Conservation (phyloP, 2,888 invertebrate genomes). For the Orchesellides sinensis region DNA sequence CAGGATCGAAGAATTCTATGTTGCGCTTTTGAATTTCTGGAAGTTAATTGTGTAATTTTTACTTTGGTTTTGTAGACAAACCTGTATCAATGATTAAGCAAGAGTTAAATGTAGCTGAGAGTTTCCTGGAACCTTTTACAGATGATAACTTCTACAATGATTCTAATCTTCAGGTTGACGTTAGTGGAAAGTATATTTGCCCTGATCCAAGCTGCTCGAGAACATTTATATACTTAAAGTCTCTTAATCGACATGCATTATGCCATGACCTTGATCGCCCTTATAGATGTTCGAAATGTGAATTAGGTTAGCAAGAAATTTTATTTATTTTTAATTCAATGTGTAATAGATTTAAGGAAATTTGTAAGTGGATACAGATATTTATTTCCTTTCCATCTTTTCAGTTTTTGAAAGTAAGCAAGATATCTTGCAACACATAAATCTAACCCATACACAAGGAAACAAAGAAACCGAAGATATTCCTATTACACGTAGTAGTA, state of each 20-base stretch:
- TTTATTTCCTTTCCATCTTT: neutral
- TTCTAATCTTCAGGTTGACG: neutral
- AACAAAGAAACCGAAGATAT: neutral
- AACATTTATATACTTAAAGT: constrained; percentile 38
- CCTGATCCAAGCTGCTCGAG: constrained; percentile 33
- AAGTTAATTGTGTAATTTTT: neutral
- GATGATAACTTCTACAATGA: constrained; percentile 15
- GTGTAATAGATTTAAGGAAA: no score
- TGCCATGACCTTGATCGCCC: constrained; percentile 17
- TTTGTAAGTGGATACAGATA: no score
- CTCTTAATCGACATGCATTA: constrained; percentile 40
- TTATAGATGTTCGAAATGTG: constrained; percentile 34
- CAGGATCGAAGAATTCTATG: no score
- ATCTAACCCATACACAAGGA: neutral
- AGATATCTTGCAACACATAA: constrained; percentile 25
- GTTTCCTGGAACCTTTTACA: neutral
- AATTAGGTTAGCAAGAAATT: constrained; percentile 2
- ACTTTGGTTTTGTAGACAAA: neutral
- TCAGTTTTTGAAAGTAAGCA: constrained; percentile 16
- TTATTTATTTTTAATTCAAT: neutral
- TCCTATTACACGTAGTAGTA: neutral
- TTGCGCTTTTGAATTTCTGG: no score
- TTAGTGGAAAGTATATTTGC: constrained; percentile 33
- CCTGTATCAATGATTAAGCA: neutral
- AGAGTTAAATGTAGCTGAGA: neutral